A percentile compares a stretch with the other conserved stretches of the same genome.
Conservation (phyloP, 2,888 invertebrate genomes). For the Hartigia nigra region DNA sequence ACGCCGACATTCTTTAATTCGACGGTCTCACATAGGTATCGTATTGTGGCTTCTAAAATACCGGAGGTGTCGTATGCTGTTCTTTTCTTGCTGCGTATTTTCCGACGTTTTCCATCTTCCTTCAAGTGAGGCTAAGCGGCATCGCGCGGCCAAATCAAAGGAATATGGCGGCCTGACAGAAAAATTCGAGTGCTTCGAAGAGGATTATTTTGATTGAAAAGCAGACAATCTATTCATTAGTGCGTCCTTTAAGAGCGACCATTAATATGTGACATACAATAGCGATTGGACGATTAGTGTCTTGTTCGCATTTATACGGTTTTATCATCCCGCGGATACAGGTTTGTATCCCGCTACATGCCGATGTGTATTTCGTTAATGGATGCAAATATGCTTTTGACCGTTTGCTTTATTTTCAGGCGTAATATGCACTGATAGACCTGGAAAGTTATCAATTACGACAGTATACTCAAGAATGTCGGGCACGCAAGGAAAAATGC, state of each 20-base stretch:
- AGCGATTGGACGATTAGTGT: conserved; percentile 3
- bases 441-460: conserved; percentile 15
- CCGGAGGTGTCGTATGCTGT: not conserved
- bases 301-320: not conserved
- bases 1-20: not conserved
- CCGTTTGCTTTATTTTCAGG: conserved; percentile 22
- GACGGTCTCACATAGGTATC: not conserved
- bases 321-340: not conserved
- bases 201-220: conserved; percentile 34
- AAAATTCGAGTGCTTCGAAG: conserved; percentile 34
- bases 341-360: not conserved
- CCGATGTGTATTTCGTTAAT: conserved; percentile 30
- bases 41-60: not conserved
- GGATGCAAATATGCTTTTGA: conserved; percentile 31
- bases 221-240: conserved; percentile 16
- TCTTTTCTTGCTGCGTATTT: not conserved
- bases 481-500: conserved; percentile 51
- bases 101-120: not conserved
- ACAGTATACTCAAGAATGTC: conserved; percentile 41
- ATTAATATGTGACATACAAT: conserved; percentile 12
- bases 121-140: conserved; percentile 8
- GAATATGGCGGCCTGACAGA: conserved; percentile 48
- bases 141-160: conserved; percentile 44
- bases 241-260: not conserved
- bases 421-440: conserved; percentile 20